Evolutionary conservation across 92 coral and sea anemone species (phyloP).

Genomic region (Epizoanthus illoricatus): DNA sequence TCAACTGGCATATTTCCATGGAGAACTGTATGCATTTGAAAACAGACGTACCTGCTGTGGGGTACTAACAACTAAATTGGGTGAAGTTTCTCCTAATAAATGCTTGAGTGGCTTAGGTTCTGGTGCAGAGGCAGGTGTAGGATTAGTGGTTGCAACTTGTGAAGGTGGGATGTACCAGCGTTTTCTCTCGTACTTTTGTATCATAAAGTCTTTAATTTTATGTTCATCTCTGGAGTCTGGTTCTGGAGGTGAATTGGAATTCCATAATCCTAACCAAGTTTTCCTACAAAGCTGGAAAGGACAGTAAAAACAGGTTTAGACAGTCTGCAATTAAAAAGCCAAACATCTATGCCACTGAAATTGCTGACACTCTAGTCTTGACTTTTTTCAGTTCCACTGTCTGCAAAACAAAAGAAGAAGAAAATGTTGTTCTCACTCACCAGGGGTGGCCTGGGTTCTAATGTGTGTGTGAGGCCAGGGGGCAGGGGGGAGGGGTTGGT

Average conservation of each 20-base stretch:
- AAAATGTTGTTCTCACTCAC: too few relatives aligned
- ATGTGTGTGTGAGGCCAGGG: too few relatives aligned
- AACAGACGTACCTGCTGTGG: constrained; percentile 20
- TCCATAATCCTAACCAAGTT: constrained; percentile 99
- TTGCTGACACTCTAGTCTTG: too few relatives aligned
- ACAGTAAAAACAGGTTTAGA: background rate
- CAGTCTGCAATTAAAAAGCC: too few relatives aligned
- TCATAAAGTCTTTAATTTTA: constrained; percentile 96
- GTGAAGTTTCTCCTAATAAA: constrained; percentile 83
- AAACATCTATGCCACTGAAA: too few relatives aligned
- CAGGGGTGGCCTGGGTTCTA: too few relatives aligned
- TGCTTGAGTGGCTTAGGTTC: constrained; percentile 96
- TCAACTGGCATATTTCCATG: too few relatives aligned
- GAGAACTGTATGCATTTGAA: background rate
- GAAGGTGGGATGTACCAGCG: constrained; percentile 97
- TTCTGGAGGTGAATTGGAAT: constrained; percentile 85
- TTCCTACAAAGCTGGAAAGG: constrained; percentile 79
- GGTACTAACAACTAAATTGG: constrained; percentile 51
- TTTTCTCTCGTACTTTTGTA: constrained; percentile 93
- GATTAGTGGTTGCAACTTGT: constrained; percentile 60
- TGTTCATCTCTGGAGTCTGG: constrained; percentile 98
- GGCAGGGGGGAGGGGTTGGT: too few relatives aligned
- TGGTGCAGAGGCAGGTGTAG: constrained; percentile 57
- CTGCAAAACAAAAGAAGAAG: too few relatives aligned
- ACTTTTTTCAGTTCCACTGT: too few relatives aligned